Percentiles rank a stretch among this genome's conserved stretches.
These are phyloP conservation scores for Patella ulyssiponensis DNA, from an alignment of 2,888 invertebrate genomes.

Conservation along the genomic window DNA sequence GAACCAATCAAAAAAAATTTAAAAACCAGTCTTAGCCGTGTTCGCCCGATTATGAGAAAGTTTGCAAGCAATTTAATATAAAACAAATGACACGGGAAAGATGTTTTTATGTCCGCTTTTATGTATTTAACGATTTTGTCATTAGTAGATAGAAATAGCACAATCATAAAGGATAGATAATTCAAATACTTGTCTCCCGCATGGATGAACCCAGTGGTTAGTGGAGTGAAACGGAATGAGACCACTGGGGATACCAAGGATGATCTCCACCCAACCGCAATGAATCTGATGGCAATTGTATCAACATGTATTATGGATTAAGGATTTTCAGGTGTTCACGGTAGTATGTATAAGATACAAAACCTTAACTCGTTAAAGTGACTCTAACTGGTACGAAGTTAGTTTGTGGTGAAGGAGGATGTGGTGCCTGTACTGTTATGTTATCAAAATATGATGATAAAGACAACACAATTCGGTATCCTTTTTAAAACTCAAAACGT, in stretches of 20 bases:
- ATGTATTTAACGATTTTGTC: no score
- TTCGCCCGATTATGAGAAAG: no score
- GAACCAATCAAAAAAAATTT: no score
- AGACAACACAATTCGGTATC: constrained; percentile 70
- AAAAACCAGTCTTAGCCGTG: no score
- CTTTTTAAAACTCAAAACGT: constrained; percentile 28
- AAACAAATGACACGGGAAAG: no score
- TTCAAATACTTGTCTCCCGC: no score
- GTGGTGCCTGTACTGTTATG: constrained; percentile 96
- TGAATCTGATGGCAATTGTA: neutral
- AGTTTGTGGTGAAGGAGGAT: constrained; percentile 94
- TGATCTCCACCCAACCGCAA: neutral
- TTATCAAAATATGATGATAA: constrained; percentile 81
- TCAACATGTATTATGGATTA: neutral
- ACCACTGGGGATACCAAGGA: neutral
- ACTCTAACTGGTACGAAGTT: constrained; percentile 88
- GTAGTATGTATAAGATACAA: neutral
- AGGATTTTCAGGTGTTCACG: neutral
- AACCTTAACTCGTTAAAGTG: constrained; percentile 41
- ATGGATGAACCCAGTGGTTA: constrained; percentile 31
- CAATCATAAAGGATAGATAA: no score
- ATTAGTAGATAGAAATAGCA: no score
- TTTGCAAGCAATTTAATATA: no score
- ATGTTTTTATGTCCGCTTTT: no score
- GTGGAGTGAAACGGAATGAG: constrained; percentile 31